phyloP scores from a whole-genome alignment of 2,888 invertebrate species.

The Zaprionus obscuricornis region DNA sequence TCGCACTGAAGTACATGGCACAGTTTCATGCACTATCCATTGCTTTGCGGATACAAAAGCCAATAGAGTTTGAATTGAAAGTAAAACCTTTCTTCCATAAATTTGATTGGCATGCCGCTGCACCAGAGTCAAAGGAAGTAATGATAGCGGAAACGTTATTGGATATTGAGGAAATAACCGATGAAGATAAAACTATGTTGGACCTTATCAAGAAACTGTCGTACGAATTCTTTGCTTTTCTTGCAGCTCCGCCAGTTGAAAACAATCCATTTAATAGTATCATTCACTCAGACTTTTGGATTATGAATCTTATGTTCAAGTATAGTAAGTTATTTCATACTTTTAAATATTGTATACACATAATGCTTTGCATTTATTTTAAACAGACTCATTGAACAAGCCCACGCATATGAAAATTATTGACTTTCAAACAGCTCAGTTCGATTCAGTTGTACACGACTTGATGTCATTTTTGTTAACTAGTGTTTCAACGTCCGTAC shows the following conservation, averaged over 20 bases:
- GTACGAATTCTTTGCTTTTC: conserved; percentile 46
- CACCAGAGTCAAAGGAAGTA: conserved; percentile 52
- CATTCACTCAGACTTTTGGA: conserved; percentile 60
- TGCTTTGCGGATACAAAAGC: conserved; percentile 42
- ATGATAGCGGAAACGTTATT: conserved; percentile 57
- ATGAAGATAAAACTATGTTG: conserved; percentile 33
- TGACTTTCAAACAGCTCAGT: conserved; percentile 64
- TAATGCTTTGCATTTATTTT: neutral
- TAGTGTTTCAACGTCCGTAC: conserved; percentile 48
- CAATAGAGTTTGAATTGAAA: conserved; percentile 31
- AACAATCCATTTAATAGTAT: conserved; percentile 51
- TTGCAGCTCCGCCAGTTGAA: conserved; percentile 37
- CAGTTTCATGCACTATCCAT: conserved; percentile 57
- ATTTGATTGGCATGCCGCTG: conserved; percentile 63
- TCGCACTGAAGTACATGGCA: conserved; percentile 49
- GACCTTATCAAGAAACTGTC: conserved; percentile 32
- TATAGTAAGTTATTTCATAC: conserved; percentile 57
- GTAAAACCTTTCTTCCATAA: conserved; percentile 51
- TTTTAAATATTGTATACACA: neutral
- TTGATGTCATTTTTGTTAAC: conserved; percentile 63
- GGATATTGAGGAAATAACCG: conserved; percentile 48
- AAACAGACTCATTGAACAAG: conserved; percentile 24
- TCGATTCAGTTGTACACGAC: conserved; percentile 62
- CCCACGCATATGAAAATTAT: conserved; percentile 54
- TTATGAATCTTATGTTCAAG: conserved; percentile 63